Evolutionary conservation across 2,888 invertebrate genomes (phyloP).

Genomic region (Beris morrisii): DNA sequence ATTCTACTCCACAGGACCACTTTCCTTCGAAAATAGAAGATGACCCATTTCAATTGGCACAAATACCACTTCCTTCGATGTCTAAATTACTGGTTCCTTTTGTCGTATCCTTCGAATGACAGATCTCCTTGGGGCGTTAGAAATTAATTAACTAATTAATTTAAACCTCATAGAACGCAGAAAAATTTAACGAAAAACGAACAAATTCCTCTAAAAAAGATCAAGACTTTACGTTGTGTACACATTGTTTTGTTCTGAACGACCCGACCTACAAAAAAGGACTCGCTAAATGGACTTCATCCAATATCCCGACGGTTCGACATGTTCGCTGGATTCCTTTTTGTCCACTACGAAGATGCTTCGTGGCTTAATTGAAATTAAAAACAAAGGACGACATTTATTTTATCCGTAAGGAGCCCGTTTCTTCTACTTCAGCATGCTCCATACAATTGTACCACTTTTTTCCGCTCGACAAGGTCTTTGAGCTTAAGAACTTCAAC

Average conservation of each 20-base stretch:
- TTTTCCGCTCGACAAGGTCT: not conserved
- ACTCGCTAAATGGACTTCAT: conserved; percentile 12
- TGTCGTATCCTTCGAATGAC: not conserved
- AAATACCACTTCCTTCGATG: too few relatives aligned
- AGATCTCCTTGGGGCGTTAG: not conserved
- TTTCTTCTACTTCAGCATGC: not conserved
- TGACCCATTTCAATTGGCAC: too few relatives aligned
- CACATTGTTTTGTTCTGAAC: not conserved
- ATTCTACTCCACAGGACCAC: too few relatives aligned
- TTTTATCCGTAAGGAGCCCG: not conserved
- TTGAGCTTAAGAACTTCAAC: not conserved
- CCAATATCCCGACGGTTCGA: conserved; percentile 11
- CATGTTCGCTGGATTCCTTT: conserved; percentile 1
- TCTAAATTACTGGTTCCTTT: not conserved
- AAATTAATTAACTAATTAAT: conserved; percentile 19
- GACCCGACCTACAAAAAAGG: not conserved
- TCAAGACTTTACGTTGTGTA: not conserved
- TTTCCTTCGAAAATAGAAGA: too few relatives aligned
- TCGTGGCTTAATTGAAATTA: conserved; percentile 15
- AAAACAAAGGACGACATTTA: conserved; percentile 8
- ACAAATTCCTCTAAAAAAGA: conserved; percentile 3
- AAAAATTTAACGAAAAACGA: not conserved
- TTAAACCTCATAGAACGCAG: conserved; percentile 1
- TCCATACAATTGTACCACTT: not conserved
- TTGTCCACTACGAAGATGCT: conserved; percentile 6